phyloP scores from a whole-genome alignment of 2,797 vertebrate genomes.

The Lagocephalus sceleratus region DNA sequence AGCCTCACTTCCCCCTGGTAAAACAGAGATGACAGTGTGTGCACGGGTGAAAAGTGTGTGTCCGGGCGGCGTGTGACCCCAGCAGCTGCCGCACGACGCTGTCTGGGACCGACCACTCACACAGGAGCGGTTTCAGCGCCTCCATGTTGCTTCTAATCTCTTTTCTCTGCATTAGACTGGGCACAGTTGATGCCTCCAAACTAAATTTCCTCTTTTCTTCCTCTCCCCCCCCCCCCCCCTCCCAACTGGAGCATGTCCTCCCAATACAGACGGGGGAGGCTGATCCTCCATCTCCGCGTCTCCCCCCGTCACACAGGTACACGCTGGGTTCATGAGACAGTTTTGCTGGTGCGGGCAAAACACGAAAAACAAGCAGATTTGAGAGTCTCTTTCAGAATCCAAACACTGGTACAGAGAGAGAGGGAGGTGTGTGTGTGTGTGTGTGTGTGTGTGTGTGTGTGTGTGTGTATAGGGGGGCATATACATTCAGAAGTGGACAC shows the following conservation, averaged over 20 bases:
- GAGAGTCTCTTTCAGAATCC: constrained; percentile 10
- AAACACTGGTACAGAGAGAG: constrained; percentile 15
- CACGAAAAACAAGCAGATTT: constrained; percentile 8
- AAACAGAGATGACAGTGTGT: constrained; percentile 48
- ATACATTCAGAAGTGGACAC: constrained; percentile 25
- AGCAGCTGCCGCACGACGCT: constrained; percentile 21
- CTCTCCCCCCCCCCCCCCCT: constrained; percentile 7
- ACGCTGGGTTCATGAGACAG: constrained; percentile 27
- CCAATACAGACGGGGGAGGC: constrained; percentile 35
- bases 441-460: too few relatives aligned
- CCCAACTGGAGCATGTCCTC: constrained; percentile 35
- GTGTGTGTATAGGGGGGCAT: too few relatives aligned
- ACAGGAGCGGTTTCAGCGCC: too few relatives aligned
- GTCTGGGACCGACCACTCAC: constrained; percentile 5
- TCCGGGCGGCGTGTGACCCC: constrained; percentile 8
- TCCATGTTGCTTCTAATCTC: too few relatives aligned
- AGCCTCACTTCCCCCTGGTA: constrained; percentile 52
- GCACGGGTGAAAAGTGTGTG: constrained; percentile 23
- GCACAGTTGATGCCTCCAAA: constrained; percentile 1
- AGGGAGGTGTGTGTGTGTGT: too few relatives aligned
- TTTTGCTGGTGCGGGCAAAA: constrained; percentile 35
- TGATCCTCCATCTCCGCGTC: constrained; percentile 20
- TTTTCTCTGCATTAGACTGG: not conserved
- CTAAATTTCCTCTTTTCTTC: constrained; percentile 15
- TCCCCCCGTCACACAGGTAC: constrained; percentile 31